Conservation (phyloP, 2,888 invertebrate species). For the Folsomia candida region DNA sequence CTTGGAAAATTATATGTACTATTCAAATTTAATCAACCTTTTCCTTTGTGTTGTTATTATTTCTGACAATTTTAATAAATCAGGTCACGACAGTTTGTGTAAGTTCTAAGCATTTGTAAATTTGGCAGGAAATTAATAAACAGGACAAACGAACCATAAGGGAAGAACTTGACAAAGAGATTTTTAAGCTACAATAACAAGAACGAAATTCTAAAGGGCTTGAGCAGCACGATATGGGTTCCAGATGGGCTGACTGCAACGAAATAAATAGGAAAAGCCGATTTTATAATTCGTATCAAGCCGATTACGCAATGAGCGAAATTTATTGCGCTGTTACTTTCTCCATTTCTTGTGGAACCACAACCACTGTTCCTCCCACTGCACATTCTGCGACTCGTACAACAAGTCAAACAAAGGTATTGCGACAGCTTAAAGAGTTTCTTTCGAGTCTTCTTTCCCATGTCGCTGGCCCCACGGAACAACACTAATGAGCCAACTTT, state of each 20-base stretch:
- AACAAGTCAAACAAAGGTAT: neutral
- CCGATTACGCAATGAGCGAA: neutral
- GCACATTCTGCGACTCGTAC: too few species aligned
- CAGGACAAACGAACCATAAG: neutral
- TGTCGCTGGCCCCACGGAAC: neutral
- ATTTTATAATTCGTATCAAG: neutral
- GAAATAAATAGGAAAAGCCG: neutral
- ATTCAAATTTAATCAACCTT: too few species aligned
- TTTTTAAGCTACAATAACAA: neutral
- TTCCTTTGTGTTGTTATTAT: too few species aligned
- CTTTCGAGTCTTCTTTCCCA: neutral
- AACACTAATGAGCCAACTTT: constrained; percentile 3
- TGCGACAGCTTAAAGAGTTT: neutral
- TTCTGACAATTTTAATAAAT: too few species aligned
- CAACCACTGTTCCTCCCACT: neutral
- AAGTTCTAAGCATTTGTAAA: too few species aligned
- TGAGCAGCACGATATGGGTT: neutral
- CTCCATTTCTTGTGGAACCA: neutral
- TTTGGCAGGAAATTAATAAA: too few species aligned
- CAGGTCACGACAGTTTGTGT: too few species aligned
- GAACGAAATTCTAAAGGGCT: neutral
- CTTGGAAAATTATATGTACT: too few species aligned
- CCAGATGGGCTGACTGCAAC: neutral
- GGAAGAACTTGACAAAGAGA: neutral
- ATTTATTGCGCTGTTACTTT: neutral